Evolutionary conservation across 2,888 invertebrate genomes (phyloP), one percentile per base, ranked within the genome.

Genomic region (Nowickia ferox): DNA sequence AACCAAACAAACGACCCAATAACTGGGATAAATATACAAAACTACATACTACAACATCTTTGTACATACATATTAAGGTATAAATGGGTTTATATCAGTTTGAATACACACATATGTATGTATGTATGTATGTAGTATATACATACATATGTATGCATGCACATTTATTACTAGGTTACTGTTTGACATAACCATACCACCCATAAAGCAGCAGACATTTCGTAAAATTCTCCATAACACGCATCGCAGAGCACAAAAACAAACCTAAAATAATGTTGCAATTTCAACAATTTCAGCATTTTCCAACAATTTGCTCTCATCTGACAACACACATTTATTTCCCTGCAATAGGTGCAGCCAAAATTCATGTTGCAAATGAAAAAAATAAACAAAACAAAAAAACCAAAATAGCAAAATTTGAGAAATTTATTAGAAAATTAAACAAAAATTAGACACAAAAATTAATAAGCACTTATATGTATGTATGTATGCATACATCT

Each of bases 1-100:
- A 81, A 59, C 71, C 59, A 65, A 72, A 80, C 38, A 71, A 71
- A 76, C 79, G 86, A 86, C 86, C 86, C 76, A 86, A 86, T 86
- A 86, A 86, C 65, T 83, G 72, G 59, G 76, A 83, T 53, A 42
- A 72, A 48, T 69, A 80, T 30, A 22, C 66, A 44, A 57, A 44
- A 30, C 42, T 40, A 69, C 61, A 53, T 17, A 55, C 19, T 30
- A 44, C 11, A 15, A 46, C 15, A 71, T 55, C 6, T 46, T 10
- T 10, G 48, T 48, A 59, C 38, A 13, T 48, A 59, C 38, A 13
- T 2, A 61, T 13, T n/a, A 9, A 10, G 42, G 22, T 42, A 44
- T 59, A 68, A 68, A 48, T 68, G 46, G 77, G 57, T 77, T 68
- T 40, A 40, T n/a, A 40, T 15, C 13, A 46, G 15, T 46, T 46